Base-by-base conservation (phyloP, 2,797 vertebrate genomes). In the Acestrorhynchus altus region DNA sequence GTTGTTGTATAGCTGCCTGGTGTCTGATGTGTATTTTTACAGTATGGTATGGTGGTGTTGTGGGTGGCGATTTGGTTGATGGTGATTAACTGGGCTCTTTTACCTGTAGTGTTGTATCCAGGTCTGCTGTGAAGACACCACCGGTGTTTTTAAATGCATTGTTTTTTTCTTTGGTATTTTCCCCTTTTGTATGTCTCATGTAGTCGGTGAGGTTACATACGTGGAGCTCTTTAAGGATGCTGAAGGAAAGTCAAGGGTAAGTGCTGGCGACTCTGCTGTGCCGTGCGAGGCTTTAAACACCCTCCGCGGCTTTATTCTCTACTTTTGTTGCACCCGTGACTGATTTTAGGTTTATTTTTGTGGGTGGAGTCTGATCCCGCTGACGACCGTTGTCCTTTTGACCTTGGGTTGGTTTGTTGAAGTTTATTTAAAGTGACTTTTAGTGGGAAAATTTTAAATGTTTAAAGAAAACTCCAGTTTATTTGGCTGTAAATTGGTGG, bases 131-230 rank as follows among this genome's bases (percentile, higher is more conserved):
- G 92, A 97, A 95, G 95, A 94, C 96, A 97, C 94, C 93, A 93
- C 87, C 95, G 97, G 96, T 98, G 96, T 78, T 96, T 35, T 94
- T 96, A 98, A 98, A 99, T 96, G 94, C 94, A 94, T 97, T 96
- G 97, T 99, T 59, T 77, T 22, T 76, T 46, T 99, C 95, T 98
- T 98, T 98, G 97, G 97, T 98, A 98, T 99, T 96, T 97, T 96
- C 88, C 90, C 94, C 95, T 96, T 96, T 98, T 98, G 97, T 99
- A 98, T 99, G 97, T 99, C 97, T 99, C 98, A 99, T 99, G 98
- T 99, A 99, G 98, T 99, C 95, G 98, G 98, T 99, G 98, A 99
- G 98, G 98, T 99, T 98, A 99, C 97, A 99, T 99, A 99, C 98
- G 98, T 99, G 98, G 98, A 99, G 96, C 98, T 99, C 96, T 99